Percentiles rank a stretch among this genome's conserved stretches.
Conservation (phyloP, 30 jellyfish, hydroid and myxozoan genomes). For the Catostylus mosaicus region DNA sequence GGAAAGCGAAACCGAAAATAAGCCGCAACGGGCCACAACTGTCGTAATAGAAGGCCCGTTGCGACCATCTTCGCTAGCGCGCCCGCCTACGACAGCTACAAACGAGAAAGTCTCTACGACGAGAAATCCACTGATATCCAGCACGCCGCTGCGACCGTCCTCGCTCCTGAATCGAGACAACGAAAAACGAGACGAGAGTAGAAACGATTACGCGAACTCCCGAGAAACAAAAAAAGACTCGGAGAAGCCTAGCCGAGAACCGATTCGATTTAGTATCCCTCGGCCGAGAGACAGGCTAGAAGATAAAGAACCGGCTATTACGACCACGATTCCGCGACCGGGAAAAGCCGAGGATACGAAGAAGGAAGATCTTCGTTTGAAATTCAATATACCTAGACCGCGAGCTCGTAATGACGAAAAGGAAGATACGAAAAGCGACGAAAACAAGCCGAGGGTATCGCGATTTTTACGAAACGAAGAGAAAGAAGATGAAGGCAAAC, state of each 20-base stretch:
- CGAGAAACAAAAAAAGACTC: constrained; percentile 29
- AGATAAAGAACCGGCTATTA: constrained; percentile 15
- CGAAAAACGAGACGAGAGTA: constrained; percentile 59
- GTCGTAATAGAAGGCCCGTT: constrained; percentile 41
- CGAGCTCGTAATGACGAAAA: constrained; percentile 17
- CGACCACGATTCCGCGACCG: constrained; percentile 58
- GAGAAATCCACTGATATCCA: constrained; percentile 46
- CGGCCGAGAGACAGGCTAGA: constrained; percentile 55
- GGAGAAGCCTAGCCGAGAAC: constrained; percentile 12
- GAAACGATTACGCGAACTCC: constrained; percentile 25
- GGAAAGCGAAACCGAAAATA: constrained; percentile 65
- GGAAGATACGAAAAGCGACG: constrained; percentile 23
- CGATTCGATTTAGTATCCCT: constrained; percentile 32
- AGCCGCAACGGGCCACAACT: constrained; percentile 53
- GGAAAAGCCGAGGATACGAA: constrained; percentile 45
- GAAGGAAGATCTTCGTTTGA: constrained; percentile 44
- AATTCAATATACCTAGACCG: constrained; percentile 58
- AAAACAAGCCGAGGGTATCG: constrained; percentile 25
- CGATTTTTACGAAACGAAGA: constrained; percentile 34
- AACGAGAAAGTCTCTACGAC: constrained; percentile 60
- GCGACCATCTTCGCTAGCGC: constrained; percentile 62
- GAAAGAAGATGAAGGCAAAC: constrained; percentile 42
- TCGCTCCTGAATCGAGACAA: constrained; percentile 41
- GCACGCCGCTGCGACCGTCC: constrained; percentile 57
- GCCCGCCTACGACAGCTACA: constrained; percentile 53